These are phyloP conservation scores for Cistogaster globosa DNA, from an alignment of 2,888 invertebrate genomes.

Conservation along the genomic window DNA sequence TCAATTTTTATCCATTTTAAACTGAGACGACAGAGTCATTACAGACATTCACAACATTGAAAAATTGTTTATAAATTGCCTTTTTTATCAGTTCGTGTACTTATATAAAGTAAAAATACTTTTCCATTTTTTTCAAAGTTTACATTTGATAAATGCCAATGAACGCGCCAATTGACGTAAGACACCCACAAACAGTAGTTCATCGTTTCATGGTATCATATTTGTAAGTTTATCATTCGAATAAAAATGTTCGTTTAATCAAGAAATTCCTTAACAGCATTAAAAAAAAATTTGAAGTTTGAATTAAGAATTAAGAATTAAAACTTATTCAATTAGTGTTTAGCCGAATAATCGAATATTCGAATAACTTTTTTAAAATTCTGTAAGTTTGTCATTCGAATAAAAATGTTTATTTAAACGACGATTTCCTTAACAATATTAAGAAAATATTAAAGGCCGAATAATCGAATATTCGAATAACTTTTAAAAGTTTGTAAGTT, in stretches of 20 bases:
- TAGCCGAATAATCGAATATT: too few species aligned
- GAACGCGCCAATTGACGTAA: conserved; percentile 33
- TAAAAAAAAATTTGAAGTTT: too few species aligned
- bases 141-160: conserved; percentile 51
- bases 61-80: conserved; percentile 40
- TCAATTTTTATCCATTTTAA: conserved; percentile 37
- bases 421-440: too few species aligned
- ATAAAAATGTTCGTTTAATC: neutral
- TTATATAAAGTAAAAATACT: conserved; percentile 18
- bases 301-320: too few species aligned
- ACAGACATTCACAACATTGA: conserved; percentile 32
- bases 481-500: too few species aligned
- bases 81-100: conserved; percentile 33
- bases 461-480: too few species aligned
- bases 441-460: too few species aligned
- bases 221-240: neutral
- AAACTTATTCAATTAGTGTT: too few species aligned
- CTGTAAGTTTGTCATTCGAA: neutral
- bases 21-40: conserved; percentile 22
- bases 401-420: too few species aligned
- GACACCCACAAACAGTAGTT: conserved; percentile 30
- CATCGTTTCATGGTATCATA: neutral
- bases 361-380: too few species aligned
- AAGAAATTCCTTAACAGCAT: too few species aligned
- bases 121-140: conserved; percentile 13